These are phyloP conservation scores for Ichneumon xanthorius DNA, from an alignment of 2,888 invertebrate species.

Conservation along the genomic window DNA sequence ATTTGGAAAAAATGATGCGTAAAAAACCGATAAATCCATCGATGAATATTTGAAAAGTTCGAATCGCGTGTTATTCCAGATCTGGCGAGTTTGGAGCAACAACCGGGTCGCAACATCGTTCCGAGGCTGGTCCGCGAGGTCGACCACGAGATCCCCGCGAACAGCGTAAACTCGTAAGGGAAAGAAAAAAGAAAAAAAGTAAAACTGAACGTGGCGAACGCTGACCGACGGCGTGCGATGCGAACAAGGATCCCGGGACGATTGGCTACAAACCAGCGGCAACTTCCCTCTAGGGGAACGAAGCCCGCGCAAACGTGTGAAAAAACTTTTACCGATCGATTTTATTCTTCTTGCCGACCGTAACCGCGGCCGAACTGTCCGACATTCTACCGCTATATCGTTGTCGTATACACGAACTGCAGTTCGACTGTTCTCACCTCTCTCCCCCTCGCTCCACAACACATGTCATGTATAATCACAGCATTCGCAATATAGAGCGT, in stretches of 20 bases:
- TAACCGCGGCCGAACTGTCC: constrained; percentile 25
- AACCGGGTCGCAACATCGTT: constrained; percentile 77
- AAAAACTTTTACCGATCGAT: constrained; percentile 31
- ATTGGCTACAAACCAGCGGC: constrained; percentile 37
- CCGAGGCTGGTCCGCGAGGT: constrained; percentile 82
- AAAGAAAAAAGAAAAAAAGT: constrained; percentile 12
- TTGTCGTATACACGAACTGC: constrained; percentile 39
- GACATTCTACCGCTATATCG: constrained; percentile 39
- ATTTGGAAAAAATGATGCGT: no score
- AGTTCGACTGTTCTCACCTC: neutral
- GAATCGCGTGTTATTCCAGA: constrained; percentile 51
- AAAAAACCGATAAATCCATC: neutral
- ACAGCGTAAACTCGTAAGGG: constrained; percentile 46
- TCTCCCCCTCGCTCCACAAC: constrained; percentile 8
- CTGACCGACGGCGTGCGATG: constrained; percentile 50
- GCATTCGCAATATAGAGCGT: constrained; percentile 49
- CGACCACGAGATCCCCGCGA: constrained; percentile 71
- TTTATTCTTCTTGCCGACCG: constrained; percentile 18
- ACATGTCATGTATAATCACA: constrained; percentile 51
- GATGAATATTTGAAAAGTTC: neutral
- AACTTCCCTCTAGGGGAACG: constrained; percentile 28
- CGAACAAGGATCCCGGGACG: constrained; percentile 37
- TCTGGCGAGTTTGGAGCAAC: constrained; percentile 71
- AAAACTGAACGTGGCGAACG: neutral
- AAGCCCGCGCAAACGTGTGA: constrained; percentile 1